phyloP scores from a whole-genome alignment of 2,888 invertebrate genomes.

The Cartodere bifasciata region DNA sequence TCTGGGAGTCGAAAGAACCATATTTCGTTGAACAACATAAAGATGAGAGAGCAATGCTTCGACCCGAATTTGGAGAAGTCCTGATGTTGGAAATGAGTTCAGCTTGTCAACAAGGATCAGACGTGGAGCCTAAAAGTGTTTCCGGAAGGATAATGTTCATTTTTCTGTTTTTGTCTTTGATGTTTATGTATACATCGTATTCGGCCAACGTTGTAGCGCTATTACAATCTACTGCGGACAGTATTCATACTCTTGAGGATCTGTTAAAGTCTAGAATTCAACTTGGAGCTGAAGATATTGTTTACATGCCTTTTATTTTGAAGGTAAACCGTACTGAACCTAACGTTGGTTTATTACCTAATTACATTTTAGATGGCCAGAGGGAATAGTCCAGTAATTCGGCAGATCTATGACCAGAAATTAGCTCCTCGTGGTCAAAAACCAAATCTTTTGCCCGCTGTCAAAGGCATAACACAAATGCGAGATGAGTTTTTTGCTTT shows the following conservation, averaged over 20 bases:
- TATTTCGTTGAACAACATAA: not conserved
- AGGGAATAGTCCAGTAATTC: no score
- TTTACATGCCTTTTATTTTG: slow-evolving; percentile 55
- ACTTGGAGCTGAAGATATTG: slow-evolving; percentile 55
- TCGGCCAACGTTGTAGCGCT: slow-evolving; percentile 65
- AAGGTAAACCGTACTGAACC: no score
- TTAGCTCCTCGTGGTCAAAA: slow-evolving; percentile 46
- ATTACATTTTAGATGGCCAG: no score
- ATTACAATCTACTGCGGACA: slow-evolving; percentile 57
- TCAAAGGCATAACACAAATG: slow-evolving; percentile 48
- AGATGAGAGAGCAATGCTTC: not conserved
- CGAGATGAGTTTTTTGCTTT: slow-evolving; percentile 55
- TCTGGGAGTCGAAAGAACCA: slow-evolving; percentile 32
- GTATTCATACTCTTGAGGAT: slow-evolving; percentile 50
- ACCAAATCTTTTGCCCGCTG: slow-evolving; percentile 45
- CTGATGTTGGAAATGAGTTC: slow-evolving; percentile 44
- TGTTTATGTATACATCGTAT: slow-evolving; percentile 63
- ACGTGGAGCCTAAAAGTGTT: slow-evolving; percentile 35
- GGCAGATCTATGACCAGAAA: slow-evolving; percentile 52
- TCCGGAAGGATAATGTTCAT: slow-evolving; percentile 47
- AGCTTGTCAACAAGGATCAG: slow-evolving; percentile 46
- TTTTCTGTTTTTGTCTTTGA: slow-evolving; percentile 46
- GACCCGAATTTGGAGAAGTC: slow-evolving; percentile 36
- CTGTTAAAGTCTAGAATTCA: slow-evolving; percentile 50
- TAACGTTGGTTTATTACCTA: no score